Percentiles rank a stretch among this genome's conserved stretches.
These are phyloP conservation scores for Chionomys nivalis DNA, from an alignment of 2,113 vertebrate genomes.

Conservation along the genomic window DNA sequence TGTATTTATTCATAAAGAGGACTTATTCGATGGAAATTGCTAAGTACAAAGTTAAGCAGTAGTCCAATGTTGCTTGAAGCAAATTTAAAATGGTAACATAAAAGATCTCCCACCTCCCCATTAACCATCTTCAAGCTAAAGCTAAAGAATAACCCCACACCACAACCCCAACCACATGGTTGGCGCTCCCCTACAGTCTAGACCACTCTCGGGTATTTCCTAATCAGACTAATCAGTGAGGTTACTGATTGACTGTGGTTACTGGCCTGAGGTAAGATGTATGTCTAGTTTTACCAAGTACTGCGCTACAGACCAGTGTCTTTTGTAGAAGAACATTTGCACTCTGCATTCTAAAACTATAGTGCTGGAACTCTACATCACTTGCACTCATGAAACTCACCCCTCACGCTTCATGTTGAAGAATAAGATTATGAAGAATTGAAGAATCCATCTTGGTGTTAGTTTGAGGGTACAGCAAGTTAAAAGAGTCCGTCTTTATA, in stretches of 20 bases:
- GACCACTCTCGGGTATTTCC: neutral
- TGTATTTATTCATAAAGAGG: constrained; percentile 22
- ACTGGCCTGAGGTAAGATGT: constrained; percentile 55
- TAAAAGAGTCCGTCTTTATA: neutral
- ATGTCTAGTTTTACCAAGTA: constrained; percentile 61
- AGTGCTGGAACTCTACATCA: neutral
- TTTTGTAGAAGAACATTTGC: neutral
- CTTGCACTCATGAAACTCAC: neutral
- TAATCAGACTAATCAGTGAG: constrained; percentile 38
- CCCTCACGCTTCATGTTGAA: neutral
- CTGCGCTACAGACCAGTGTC: constrained; percentile 41
- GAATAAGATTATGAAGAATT: neutral
- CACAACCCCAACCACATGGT: too few relatives aligned
- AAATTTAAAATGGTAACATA: constrained; percentile 54
- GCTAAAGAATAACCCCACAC: neutral
- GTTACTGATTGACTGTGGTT: constrained; percentile 58
- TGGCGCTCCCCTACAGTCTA: neutral
- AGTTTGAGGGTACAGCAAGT: neutral
- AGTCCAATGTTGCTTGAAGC: constrained; percentile 33
- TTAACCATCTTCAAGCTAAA: neutral
- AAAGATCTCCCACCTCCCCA: constrained; percentile 26
- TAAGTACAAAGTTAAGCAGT: constrained; percentile 46
- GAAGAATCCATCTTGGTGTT: constrained; percentile 8
- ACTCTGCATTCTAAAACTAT: neutral
- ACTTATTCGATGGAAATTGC: constrained; percentile 9